These are phyloP conservation scores for Grus americana DNA, from an alignment of 2,113 vertebrate genomes.

Conservation along the genomic window DNA sequence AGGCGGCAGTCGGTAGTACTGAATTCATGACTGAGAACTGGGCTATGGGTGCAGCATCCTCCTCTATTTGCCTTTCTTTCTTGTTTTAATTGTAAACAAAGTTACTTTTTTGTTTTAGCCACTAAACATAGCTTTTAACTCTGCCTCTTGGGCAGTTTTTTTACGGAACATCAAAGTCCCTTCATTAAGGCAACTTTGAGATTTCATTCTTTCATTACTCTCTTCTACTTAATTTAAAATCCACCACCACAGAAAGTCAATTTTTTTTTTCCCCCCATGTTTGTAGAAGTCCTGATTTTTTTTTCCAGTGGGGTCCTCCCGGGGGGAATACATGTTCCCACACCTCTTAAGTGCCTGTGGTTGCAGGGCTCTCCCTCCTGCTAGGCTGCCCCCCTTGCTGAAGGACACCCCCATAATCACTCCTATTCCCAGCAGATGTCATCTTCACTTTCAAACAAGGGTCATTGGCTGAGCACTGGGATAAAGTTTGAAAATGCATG, in stretches of 20 bases:
- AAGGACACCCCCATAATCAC: not conserved
- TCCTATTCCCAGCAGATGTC: not conserved
- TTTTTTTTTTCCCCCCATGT: not conserved
- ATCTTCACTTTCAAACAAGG: not conserved
- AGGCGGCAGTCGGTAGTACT: not conserved
- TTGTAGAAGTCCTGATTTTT: not conserved
- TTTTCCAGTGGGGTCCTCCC: not conserved
- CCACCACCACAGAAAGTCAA: not conserved
- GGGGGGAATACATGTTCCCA: not conserved
- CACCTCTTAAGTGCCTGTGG: not conserved
- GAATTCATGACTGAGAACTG: not conserved
- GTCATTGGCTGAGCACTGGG: not conserved
- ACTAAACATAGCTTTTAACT: not conserved
- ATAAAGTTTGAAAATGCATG: not conserved
- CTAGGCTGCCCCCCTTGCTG: not conserved
- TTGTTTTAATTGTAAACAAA: not conserved
- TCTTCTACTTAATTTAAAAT: not conserved
- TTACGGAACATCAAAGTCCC: not conserved
- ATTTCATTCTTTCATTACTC: not conserved
- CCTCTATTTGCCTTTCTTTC: not conserved
- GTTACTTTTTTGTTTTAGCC: not conserved
- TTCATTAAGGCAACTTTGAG: not conserved
- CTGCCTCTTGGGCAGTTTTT: not conserved
- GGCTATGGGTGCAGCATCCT: not conserved
- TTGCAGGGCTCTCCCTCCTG: not conserved